A percentile compares a stretch with the other conserved stretches of the same genome.
Conservation (phyloP, 2,888 invertebrate genomes). For the Sphaerophoria taeniata region DNA sequence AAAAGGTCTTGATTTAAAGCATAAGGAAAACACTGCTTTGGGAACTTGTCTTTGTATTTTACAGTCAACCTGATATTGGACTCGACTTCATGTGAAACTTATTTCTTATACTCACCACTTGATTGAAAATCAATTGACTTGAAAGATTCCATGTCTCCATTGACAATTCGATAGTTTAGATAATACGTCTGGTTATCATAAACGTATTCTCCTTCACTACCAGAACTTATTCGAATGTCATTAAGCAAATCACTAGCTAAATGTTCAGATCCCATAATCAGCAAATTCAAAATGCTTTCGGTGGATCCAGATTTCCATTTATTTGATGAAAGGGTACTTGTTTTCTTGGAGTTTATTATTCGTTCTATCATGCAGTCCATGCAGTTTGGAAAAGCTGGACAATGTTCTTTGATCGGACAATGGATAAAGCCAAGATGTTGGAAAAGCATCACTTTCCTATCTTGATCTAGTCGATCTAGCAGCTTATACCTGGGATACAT, state of each 20-base stretch:
- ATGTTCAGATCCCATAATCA: constrained; percentile 93
- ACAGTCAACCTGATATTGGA: too few relatives aligned
- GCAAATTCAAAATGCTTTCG: constrained; percentile 88
- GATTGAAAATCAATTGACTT: constrained; percentile 94
- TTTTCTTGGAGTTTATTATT: constrained; percentile 86
- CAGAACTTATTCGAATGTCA: constrained; percentile 93
- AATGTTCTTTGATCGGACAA: constrained; percentile 96
- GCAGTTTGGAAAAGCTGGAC: constrained; percentile 93
- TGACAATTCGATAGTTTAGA: constrained; percentile 93
- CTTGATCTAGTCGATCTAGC: constrained; percentile 96
- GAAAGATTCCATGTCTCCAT: constrained; percentile 94
- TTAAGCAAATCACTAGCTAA: constrained; percentile 94
- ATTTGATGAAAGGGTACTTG: constrained; percentile 83
- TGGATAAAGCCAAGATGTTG: constrained; percentile 98
- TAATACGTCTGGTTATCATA: constrained; percentile 91
- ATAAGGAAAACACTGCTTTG: too few relatives aligned
- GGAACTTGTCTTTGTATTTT: too few relatives aligned
- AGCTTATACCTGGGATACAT: constrained; percentile 90
- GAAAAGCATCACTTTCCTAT: constrained; percentile 96
- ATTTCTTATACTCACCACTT: constrained; percentile 87
- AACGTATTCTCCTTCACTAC: constrained; percentile 91
- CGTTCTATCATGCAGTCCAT: constrained; percentile 91
- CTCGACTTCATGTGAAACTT: neutral
- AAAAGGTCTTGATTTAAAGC: too few relatives aligned
- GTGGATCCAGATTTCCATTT: constrained; percentile 78